Conservation (phyloP, 1,140 invertebrate genomes). For the Dysdera silvatica region DNA sequence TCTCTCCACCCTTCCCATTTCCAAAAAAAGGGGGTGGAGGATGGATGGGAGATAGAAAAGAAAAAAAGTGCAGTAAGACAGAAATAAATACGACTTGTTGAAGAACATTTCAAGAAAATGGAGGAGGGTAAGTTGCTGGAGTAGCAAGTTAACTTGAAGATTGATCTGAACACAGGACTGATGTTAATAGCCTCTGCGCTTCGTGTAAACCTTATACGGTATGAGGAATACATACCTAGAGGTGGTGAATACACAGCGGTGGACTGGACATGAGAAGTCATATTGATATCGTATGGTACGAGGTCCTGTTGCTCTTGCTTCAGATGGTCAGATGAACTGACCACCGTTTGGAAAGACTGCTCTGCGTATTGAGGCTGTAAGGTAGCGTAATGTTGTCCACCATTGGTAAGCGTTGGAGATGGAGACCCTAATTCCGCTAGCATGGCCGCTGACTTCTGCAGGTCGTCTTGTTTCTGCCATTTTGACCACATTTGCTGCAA, state of each 20-base stretch:
- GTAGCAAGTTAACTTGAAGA: background rate
- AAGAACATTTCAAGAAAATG: conserved; percentile 6
- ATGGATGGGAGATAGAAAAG: conserved; percentile 4
- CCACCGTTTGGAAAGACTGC: conserved; percentile 1
- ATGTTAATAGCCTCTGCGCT: background rate
- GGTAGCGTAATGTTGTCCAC: conserved; percentile 17
- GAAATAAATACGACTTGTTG: background rate
- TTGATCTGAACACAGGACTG: background rate
- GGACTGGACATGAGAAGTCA: conserved; percentile 59
- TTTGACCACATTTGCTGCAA: conserved; percentile 35
- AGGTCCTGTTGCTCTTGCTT: conserved; percentile 30
- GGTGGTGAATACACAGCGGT: conserved; percentile 66
- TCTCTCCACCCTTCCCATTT: too few species aligned
- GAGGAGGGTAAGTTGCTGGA: conserved; percentile 8
- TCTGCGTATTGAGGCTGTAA: conserved; percentile 14
- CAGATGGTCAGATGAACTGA: conserved; percentile 21
- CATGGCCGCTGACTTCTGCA: conserved; percentile 17
- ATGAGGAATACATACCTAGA: conserved; percentile 49
- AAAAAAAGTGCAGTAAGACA: background rate
- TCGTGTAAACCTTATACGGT: background rate
- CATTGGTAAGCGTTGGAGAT: conserved; percentile 16
- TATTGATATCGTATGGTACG: conserved; percentile 51
- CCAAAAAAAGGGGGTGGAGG: too few species aligned
- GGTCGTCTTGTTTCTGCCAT: conserved; percentile 32
- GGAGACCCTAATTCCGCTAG: conserved; percentile 20